Conservation (phyloP, 53 echinoderm and acorn worm species). For the Arbacia lixula region DNA sequence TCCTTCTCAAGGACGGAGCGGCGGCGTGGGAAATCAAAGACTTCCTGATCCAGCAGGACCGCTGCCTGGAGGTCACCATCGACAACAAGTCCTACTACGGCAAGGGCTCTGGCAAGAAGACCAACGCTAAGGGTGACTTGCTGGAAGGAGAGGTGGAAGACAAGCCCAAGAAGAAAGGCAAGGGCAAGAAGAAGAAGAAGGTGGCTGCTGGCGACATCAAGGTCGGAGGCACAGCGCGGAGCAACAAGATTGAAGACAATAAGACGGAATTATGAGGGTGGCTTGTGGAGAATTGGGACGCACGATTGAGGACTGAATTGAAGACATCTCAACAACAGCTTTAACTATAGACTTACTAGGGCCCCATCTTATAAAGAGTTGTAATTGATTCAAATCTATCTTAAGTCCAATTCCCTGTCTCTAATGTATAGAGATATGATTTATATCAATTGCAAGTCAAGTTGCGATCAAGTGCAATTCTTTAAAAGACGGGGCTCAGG, state of each 20-base stretch:
- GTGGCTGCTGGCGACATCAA: constrained; percentile 10
- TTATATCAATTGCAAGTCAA: no score
- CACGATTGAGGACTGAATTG: no score
- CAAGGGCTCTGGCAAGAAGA: constrained; percentile 78
- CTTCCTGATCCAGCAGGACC: constrained; percentile 87
- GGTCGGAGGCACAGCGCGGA: background rate
- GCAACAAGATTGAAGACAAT: constrained; percentile 36
- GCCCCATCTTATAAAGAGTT: no score
- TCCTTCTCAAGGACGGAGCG: constrained; percentile 84
- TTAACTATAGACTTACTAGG: no score
- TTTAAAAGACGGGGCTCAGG: no score
- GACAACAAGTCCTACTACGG: constrained; percentile 87
- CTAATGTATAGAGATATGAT: no score
- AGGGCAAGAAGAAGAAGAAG: constrained; percentile 52
- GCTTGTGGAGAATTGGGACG: no score
- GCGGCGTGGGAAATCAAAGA: constrained; percentile 93
- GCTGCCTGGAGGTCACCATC: constrained; percentile 82
- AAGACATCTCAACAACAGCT: no score
- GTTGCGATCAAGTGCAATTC: no score
- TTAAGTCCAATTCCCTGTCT: no score
- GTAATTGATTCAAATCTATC: no score
- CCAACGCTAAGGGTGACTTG: constrained; percentile 48
- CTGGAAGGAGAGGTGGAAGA: constrained; percentile 57
- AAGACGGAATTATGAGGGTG: constrained; percentile 60
- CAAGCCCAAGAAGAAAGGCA: constrained; percentile 54